Evolutionary conservation across 1,140 invertebrate genomes (phyloP), one percentile per base, ranked within the genome.

Genomic region (Nylanderia fulva): DNA sequence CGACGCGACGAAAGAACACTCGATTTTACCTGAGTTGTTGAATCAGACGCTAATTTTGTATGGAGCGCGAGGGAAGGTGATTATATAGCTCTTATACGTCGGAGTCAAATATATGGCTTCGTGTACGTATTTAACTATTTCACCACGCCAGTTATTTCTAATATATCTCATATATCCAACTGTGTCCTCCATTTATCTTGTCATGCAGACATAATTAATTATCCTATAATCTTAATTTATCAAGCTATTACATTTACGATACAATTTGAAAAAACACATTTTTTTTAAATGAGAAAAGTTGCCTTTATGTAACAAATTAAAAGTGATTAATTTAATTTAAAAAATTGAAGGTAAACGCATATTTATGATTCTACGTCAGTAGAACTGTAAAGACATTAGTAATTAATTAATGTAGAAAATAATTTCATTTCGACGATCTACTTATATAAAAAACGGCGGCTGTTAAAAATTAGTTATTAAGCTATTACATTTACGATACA

Each of bases 31-130:
- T 6, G 45, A 29, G 29, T 54, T 48, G 63, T 72, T 72, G 79
- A 82, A 58, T 74, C 36, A 24, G 13, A 42, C 64, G 18, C 66
- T 69, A 82, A 82, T 82, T 82, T 82, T 72, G 75, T 79, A 79
- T 68, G 45, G 45, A 68, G 42, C 42, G 75, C 39, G 39, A 68
- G 27, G 29, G 15, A 27, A 54, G 33, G 45, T 36, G 42, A 77
- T 77, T 54, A 48, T 48, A 66, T 21, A 18, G 27, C 24, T 24
- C 42, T 77, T 33, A n/a, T n/a, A 48, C n/a, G 13, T 64, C 45
- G 29, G 15, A 66, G 21, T 39, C 33, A 48, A 76, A 48, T 48
- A 48, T 64, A 48, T 11, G n/a, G 42, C 15, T 63, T 36, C 42
- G 42, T 8, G 42, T 42, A 42, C 24, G 21, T 64, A 77, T 36